These are phyloP conservation scores for Rhamnusium bicolor DNA, from an alignment of 2,888 invertebrate species.

Conservation along the genomic window DNA sequence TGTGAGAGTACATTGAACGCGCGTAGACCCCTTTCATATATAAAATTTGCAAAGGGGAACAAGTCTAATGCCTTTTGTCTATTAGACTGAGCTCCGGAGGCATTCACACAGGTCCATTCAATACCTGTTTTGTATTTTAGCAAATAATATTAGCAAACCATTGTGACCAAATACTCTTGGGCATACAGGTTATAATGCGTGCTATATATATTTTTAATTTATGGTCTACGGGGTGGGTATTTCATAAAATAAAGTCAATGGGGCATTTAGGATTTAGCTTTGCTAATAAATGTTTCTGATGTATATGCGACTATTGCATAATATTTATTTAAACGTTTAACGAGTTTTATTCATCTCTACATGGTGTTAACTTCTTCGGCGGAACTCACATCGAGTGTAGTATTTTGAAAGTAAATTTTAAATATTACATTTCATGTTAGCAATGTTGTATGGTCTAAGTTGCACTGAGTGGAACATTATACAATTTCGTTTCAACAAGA, in stretches of 20 bases:
- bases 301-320: too few species aligned
- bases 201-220: slow-evolving; percentile 11
- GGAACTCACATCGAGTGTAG: too few species aligned
- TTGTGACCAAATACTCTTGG: slow-evolving; percentile 39
- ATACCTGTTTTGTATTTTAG: slow-evolving; percentile 58
- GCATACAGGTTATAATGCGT: slow-evolving; percentile 23
- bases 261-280: not conserved
- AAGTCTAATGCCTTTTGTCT: slow-evolving; percentile 61
- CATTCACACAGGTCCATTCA: slow-evolving; percentile 55
- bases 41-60: slow-evolving; percentile 60
- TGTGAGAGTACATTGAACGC: slow-evolving; percentile 50
- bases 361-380: too few species aligned
- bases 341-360: too few species aligned
- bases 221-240: not conserved
- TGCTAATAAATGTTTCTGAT: not conserved
- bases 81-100: slow-evolving; percentile 51
- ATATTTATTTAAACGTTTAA: too few species aligned
- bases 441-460: too few species aligned
- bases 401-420: too few species aligned
- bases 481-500: too few species aligned
- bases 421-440: too few species aligned
- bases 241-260: not conserved
- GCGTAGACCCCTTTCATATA: slow-evolving; percentile 51
- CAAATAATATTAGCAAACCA: slow-evolving; percentile 57
- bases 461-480: too few species aligned